Conservation (phyloP, 2,113 vertebrate species). For the Nansenia antarctica region DNA sequence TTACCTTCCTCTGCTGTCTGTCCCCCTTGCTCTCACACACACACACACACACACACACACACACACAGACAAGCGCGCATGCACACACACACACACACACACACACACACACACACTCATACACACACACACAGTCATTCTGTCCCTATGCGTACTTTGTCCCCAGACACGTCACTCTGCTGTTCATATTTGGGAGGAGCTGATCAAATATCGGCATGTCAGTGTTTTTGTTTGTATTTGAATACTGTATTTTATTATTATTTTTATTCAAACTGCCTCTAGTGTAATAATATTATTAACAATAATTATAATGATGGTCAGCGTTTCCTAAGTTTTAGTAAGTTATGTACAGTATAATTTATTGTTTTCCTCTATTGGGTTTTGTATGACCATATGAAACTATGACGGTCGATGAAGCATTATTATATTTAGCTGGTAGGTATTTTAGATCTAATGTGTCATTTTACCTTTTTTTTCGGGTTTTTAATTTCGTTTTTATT, state of each 20-base stretch:
- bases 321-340: conserved; percentile 95
- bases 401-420: conserved; percentile 82
- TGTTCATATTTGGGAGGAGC: conserved; percentile 79
- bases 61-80: too few species aligned
- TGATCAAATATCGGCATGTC: conserved; percentile 84
- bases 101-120: too few species aligned
- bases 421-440: conserved; percentile 88
- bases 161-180: conserved; percentile 77
- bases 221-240: conserved; percentile 86
- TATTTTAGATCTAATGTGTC: conserved; percentile 80
- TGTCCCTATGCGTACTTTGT: conserved; percentile 49
- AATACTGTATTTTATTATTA: conserved; percentile 88
- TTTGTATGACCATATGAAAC: conserved; percentile 85
- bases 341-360: conserved; percentile 99
- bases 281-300: conserved; percentile 94
- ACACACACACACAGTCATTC: too few species aligned
- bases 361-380: conserved; percentile 83
- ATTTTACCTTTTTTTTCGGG: conserved; percentile 69
- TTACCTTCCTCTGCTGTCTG: not conserved
- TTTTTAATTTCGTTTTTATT: conserved; percentile 70
- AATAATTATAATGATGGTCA: conserved; percentile 92
- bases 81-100: conserved; percentile 35
- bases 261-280: conserved; percentile 93
- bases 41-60: too few species aligned
- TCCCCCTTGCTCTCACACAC: conserved; percentile 8